These are phyloP conservation scores for Malurus splendens DNA, from an alignment of 2,797 vertebrate species.

Conservation along the genomic window DNA sequence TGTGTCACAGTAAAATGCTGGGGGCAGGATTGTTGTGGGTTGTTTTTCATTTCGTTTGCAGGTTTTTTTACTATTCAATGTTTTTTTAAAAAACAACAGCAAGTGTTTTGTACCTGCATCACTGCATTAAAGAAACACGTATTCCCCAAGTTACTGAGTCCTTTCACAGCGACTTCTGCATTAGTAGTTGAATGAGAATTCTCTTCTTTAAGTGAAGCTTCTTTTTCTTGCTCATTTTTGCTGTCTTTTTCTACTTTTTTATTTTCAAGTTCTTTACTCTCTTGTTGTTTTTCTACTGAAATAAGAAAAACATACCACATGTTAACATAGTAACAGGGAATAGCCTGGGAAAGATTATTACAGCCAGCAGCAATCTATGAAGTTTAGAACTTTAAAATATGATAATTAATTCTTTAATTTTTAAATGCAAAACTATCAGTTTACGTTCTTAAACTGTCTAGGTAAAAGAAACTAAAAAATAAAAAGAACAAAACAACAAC, in stretches of 20 bases:
- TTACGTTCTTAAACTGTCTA: not conserved
- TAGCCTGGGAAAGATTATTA: not conserved
- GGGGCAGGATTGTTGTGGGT: not conserved
- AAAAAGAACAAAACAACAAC: not conserved
- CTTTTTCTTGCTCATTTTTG: constrained; percentile 73
- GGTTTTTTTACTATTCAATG: not conserved
- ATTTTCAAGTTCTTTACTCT: constrained; percentile 63
- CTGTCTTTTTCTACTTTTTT: constrained; percentile 73
- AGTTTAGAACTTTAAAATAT: not conserved
- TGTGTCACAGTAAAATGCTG: not conserved
- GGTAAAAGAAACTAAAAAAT: not conserved
- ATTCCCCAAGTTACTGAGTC: constrained; percentile 95
- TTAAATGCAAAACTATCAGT: not conserved
- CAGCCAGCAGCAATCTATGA: not conserved
- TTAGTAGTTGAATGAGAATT: constrained; percentile 23
- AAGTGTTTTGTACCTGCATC: constrained; percentile 81
- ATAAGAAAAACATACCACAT: not conserved
- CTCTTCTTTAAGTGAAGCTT: constrained; percentile 59
- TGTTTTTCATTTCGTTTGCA: not conserved
- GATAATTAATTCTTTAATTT: not conserved
- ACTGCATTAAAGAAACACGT: constrained; percentile 98
- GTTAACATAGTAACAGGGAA: not conserved
- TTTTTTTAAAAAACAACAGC: not conserved
- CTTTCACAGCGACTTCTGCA: constrained; percentile 77
- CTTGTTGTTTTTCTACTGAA: constrained; percentile 54